Percentiles rank a stretch among this genome's conserved stretches.
These are phyloP conservation scores for Tenebrosternarchus preto DNA, from an alignment of 2,113 vertebrate species.

Conservation along the genomic window DNA sequence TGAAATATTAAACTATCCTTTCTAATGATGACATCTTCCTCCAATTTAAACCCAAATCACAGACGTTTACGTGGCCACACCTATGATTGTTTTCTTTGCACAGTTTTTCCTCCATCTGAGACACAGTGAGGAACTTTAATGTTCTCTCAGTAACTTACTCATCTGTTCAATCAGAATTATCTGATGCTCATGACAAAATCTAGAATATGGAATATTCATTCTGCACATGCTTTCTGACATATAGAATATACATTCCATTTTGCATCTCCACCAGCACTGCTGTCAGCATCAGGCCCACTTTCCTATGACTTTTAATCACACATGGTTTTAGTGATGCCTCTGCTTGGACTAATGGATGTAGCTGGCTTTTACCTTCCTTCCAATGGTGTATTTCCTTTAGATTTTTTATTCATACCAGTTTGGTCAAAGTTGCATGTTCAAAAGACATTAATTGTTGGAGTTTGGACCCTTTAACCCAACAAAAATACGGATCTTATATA, in stretches of 20 bases:
- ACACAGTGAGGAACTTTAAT: constrained; percentile 68
- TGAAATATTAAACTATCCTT: neutral
- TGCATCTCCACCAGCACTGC: constrained; percentile 68
- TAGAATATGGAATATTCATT: too few species aligned
- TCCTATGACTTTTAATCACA: constrained; percentile 61
- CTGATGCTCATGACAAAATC: constrained; percentile 67
- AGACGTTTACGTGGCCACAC: neutral
- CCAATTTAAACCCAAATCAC: neutral
- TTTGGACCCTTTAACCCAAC: constrained; percentile 43
- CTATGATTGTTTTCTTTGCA: too few species aligned
- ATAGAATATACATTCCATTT: constrained; percentile 76
- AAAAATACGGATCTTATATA: constrained; percentile 36
- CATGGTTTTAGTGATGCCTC: constrained; percentile 53
- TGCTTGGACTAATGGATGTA: constrained; percentile 47
- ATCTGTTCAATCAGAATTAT: constrained; percentile 72
- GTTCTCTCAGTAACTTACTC: constrained; percentile 71
- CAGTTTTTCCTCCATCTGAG: constrained; percentile 40
- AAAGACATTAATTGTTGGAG: constrained; percentile 31
- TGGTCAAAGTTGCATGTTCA: constrained; percentile 44
- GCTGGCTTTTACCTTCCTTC: constrained; percentile 47
- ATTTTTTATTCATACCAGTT: constrained; percentile 37
- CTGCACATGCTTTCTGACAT: constrained; percentile 63
- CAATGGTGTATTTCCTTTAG: constrained; percentile 47
- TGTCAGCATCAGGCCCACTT: constrained; percentile 60
- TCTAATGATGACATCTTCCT: neutral